Percentiles rank a stretch among this genome's conserved stretches.
phyloP scores from a whole-genome alignment of 1,140 invertebrate species.

The Hetaerina americana region DNA sequence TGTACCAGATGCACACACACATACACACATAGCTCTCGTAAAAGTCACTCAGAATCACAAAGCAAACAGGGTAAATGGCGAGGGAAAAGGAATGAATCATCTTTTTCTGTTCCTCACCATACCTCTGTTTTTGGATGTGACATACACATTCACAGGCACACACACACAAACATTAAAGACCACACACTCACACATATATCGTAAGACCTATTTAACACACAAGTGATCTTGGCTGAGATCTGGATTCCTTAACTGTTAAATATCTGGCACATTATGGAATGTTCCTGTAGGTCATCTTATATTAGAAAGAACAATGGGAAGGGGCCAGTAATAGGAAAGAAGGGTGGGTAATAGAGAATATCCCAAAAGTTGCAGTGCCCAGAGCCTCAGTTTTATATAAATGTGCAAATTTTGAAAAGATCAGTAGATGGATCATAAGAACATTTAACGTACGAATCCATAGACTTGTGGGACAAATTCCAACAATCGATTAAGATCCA shows the following conservation, averaged over 20 bases:
- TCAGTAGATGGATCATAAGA: not conserved
- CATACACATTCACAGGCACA: too few species aligned
- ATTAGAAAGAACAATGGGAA: not conserved
- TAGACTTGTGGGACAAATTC: not conserved
- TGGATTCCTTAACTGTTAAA: not conserved
- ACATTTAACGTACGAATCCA: not conserved
- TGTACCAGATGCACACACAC: not conserved
- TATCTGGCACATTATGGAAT: not conserved
- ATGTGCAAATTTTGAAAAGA: not conserved
- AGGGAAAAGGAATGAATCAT: not conserved
- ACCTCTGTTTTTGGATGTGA: not conserved
- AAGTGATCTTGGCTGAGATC: not conserved
- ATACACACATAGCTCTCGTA: too few species aligned
- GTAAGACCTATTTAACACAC: not conserved
- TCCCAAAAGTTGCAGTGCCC: not conserved
- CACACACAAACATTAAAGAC: too few species aligned
- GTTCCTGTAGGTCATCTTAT: not conserved
- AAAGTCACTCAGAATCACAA: not conserved
- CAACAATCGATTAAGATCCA: not conserved
- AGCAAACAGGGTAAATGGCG: not conserved
- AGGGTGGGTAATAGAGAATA: not conserved
- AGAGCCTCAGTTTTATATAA: not conserved
- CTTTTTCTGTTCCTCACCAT: not conserved
- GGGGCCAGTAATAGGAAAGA: not conserved
- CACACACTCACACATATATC: not conserved